Evolutionary conservation across 2,113 vertebrate species (phyloP), one percentile per base, ranked within the genome.

Genomic region (Tetrax tetrax): DNA sequence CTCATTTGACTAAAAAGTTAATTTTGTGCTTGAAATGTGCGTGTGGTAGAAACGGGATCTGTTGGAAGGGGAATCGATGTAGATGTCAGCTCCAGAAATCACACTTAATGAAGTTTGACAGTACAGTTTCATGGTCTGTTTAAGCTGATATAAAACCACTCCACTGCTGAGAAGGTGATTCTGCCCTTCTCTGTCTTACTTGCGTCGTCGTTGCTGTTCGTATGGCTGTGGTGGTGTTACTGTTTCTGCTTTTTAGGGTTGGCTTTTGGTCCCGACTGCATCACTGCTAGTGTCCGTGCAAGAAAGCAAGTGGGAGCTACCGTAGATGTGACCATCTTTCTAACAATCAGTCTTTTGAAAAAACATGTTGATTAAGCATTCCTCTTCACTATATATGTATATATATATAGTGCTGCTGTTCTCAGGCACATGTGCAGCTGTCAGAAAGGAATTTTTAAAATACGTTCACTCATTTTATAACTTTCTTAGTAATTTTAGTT

Each of bases 171-270:
- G 75, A 70, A 70, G 56, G 60, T 59, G 23, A 59, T 90, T 63
- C 43, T 68, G 37, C 43, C 19, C 19, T 47, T 72, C 60, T 38
- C 28, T 47, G 8, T 43, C 38, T 75, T 28, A 5, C 47, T 63
- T 64, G 38, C 4, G 0, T 12, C 43, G 31, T 33, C 43, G 0
- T 4, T 59, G 24, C 64, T 0, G 0, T 68, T 66, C 28, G 24
- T 18, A 20, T 19, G 41, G 21, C n/a, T 59, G 13, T 4, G 1
- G 24, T 33, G 64, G 25, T 61, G 17, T 6, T 38, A 3, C n/a
- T n/a, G 25, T 53, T 76, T 59, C 43, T 83, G 43, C 29, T 6
- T 50, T 41, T 47, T 45, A 38, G 43, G 38, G 16, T 4, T 72
- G 64, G 13, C 31, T 68, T 84, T 92, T 90, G 79, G 59, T 57